phyloP scores from a whole-genome alignment of 2,113 vertebrate genomes.

The Nibea coibor region DNA sequence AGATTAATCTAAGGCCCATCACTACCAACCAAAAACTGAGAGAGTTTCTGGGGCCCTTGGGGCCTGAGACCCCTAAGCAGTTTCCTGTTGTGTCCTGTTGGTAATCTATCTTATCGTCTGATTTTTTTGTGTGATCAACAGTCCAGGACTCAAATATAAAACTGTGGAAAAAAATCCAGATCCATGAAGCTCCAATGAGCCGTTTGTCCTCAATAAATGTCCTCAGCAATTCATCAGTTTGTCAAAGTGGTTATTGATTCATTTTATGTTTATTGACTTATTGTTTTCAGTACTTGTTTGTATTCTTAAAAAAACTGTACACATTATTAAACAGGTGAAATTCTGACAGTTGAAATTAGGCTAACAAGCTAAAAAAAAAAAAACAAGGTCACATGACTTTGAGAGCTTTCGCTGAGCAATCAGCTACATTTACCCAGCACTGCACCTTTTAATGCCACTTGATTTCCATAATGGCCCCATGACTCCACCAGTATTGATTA shows the following conservation, averaged over 20 bases:
- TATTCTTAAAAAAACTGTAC: neutral
- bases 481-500: constrained; percentile 73
- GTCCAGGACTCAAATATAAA: neutral
- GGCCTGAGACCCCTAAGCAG: no score
- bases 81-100: no score
- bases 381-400: neutral
- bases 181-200: neutral
- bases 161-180: neutral
- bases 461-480: constrained; percentile 76
- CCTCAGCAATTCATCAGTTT: neutral
- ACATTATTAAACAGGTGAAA: neutral
- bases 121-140: neutral
- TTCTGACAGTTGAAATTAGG: neutral
- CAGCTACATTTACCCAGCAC: constrained; percentile 12
- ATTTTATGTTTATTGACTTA: neutral
- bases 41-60: no score
- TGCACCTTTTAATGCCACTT: constrained; percentile 59
- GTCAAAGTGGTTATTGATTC: neutral
- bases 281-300: neutral
- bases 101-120: no score
- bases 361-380: neutral
- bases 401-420: constrained; percentile 29
- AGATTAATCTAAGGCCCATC: no score
- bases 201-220: neutral
- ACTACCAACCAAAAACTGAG: no score